Evolutionary conservation across 2,888 invertebrate genomes (phyloP).

Genomic region (Drosophila robusta): DNA sequence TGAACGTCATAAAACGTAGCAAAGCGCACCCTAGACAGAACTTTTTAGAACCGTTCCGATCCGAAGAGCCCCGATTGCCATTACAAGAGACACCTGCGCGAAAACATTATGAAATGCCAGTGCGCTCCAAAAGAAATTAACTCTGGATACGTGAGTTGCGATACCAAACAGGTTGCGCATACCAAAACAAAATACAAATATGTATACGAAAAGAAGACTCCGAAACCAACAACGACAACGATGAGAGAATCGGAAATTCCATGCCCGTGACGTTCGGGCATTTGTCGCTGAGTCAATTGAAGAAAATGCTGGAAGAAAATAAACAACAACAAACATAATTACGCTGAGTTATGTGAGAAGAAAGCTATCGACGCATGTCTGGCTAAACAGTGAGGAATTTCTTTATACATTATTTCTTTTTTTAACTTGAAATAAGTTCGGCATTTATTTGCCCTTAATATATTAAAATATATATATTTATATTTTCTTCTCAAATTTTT

Average conservation of each 20-base stretch:
- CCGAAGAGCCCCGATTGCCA: conserved; percentile 39
- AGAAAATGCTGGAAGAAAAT: conserved; percentile 20
- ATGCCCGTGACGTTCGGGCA: conserved; percentile 42
- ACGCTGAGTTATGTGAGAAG: conserved; percentile 19
- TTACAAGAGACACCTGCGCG: conserved; percentile 69
- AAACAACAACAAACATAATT: conserved; percentile 9
- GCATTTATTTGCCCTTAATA: not conserved
- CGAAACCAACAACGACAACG: conserved; percentile 1
- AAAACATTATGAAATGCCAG: conserved; percentile 60
- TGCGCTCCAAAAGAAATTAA: conserved; percentile 70
- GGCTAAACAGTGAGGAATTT: not conserved
- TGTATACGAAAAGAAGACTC: too few species aligned
- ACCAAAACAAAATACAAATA: conserved; percentile 16
- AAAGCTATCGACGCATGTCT: conserved; percentile 8
- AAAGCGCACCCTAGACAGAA: conserved; percentile 48
- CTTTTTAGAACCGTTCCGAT: conserved; percentile 12
- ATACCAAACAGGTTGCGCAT: conserved; percentile 54
- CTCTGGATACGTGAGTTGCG: conserved; percentile 69
- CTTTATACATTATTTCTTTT: not conserved
- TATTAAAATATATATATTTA: too few species aligned
- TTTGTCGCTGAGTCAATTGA: conserved; percentile 30
- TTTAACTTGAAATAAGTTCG: not conserved
- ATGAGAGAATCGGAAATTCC: conserved; percentile 65
- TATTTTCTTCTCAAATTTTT: too few species aligned
- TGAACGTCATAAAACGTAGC: conserved; percentile 53